These are phyloP conservation scores for Xestoiulus laeticollis DNA, from an alignment of 2,888 invertebrate species.

Conservation along the genomic window DNA sequence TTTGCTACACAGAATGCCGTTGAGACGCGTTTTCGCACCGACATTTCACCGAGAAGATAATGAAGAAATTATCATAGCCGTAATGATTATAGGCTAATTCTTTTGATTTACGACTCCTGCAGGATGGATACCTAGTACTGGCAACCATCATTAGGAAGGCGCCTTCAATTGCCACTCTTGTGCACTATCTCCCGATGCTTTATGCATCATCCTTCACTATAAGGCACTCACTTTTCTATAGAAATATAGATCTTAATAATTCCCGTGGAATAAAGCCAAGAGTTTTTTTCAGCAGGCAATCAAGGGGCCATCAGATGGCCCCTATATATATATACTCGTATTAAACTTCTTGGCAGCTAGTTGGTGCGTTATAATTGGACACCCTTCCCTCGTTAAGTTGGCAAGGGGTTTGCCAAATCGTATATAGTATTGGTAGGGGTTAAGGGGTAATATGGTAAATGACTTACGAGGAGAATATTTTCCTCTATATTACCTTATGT, in stretches of 20 bases:
- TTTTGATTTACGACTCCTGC: constrained; percentile 44
- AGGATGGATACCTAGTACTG: neutral
- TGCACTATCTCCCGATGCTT: neutral
- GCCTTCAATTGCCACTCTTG: constrained; percentile 9
- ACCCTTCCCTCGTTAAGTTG: constrained; percentile 24
- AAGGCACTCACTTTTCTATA: neutral
- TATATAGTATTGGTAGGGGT: neutral
- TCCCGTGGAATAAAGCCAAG: constrained; percentile 4
- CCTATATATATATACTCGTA: neutral
- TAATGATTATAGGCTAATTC: constrained; percentile 51
- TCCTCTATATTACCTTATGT: neutral
- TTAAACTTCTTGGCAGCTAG: constrained; percentile 40
- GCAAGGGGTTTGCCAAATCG: neutral
- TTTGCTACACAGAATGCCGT: neutral
- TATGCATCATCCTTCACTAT: neutral
- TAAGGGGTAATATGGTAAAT: constrained; percentile 15
- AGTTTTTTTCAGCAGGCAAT: constrained; percentile 3
- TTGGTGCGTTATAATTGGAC: constrained; percentile 40
- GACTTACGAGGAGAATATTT: neutral
- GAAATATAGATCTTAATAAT: neutral
- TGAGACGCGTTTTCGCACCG: constrained; percentile 36
- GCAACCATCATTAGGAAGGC: constrained; percentile 29
- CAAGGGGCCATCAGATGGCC: constrained; percentile 16
- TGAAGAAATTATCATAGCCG: constrained; percentile 52
- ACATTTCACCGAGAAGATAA: constrained; percentile 50